Evolutionary conservation across 2,888 invertebrate genomes (phyloP).

Genomic region (Amphimallon solstitiale): DNA sequence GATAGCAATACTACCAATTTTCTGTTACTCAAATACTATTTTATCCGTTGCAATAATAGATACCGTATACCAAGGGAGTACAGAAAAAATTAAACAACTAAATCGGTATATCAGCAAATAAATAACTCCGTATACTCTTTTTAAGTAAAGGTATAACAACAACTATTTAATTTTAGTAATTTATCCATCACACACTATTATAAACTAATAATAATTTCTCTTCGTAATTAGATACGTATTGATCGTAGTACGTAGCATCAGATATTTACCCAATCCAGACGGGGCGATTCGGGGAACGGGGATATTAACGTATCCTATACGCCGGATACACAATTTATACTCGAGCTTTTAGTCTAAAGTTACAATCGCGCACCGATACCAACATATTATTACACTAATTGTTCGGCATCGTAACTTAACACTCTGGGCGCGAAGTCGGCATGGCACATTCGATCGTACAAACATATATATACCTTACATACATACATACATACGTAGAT

Average conservation of each 20-base stretch:
- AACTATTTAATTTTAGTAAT: too few relatives aligned
- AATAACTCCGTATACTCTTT: too few relatives aligned
- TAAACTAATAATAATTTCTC: slow-evolving; percentile 7
- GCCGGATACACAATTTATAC: slow-evolving; percentile 32
- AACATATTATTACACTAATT: slow-evolving; percentile 60
- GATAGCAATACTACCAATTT: too few relatives aligned
- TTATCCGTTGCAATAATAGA: too few relatives aligned
- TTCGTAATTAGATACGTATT: slow-evolving; percentile 17
- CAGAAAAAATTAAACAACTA: too few relatives aligned
- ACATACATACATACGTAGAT: slow-evolving; percentile 13
- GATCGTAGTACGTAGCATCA: not conserved
- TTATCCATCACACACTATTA: too few relatives aligned
- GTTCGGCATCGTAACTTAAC: slow-evolving; percentile 60
- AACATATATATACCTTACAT: slow-evolving; percentile 40
- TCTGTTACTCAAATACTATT: too few relatives aligned
- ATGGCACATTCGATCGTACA: slow-evolving; percentile 54
- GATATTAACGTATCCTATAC: slow-evolving; percentile 21
- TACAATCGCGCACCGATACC: slow-evolving; percentile 22
- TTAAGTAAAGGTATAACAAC: too few relatives aligned
- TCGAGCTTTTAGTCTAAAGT: slow-evolving; percentile 31
- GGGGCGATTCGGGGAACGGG: slow-evolving; percentile 4
- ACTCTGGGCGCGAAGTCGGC: slow-evolving; percentile 58
- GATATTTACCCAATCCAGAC: slow-evolving; percentile 26
- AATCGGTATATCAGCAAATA: too few relatives aligned
- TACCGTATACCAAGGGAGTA: too few relatives aligned